Conservation (phyloP, 1,140 invertebrate species). For the Telenomus remus region DNA sequence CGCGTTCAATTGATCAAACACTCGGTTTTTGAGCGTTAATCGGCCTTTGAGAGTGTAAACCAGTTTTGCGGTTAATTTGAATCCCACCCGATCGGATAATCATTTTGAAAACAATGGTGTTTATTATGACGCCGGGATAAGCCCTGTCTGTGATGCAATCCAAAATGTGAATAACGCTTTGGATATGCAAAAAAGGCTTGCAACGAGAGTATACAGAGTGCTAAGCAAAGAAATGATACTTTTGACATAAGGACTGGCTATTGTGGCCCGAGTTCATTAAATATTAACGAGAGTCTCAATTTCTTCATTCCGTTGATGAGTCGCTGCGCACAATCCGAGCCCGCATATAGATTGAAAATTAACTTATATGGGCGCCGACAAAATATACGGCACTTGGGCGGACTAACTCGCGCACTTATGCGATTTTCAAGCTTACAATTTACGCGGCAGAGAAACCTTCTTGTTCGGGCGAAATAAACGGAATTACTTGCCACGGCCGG, state of each 20-base stretch:
- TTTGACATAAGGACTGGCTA: conserved; percentile 61
- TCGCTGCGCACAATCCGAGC: conserved; percentile 69
- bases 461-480: conserved; percentile 69
- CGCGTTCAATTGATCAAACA: conserved; percentile 40
- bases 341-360: conserved; percentile 77
- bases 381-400: conserved; percentile 69
- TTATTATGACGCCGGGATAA: background rate
- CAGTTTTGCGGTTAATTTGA: conserved; percentile 29
- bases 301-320: conserved; percentile 75
- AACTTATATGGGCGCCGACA: conserved; percentile 76
- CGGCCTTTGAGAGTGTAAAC: conserved; percentile 8
- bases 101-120: conserved; percentile 28
- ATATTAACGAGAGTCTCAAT: conserved; percentile 76
- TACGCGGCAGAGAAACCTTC: conserved; percentile 61
- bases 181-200: conserved; percentile 35
- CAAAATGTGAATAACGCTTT: conserved; percentile 23
- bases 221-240: conserved; percentile 61
- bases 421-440: conserved; percentile 70
- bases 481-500: conserved; percentile 54
- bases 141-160: conserved; percentile 29
- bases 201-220: conserved; percentile 25
- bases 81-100: conserved; percentile 1
- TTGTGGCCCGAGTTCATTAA: conserved; percentile 73
- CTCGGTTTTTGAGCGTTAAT: conserved; percentile 28
- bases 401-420: conserved; percentile 65